A percentile compares a stretch with the other conserved stretches of the same genome.
These are phyloP conservation scores for Helicolenus hilgendorfi DNA, from an alignment of 2,797 vertebrate species.

Conservation along the genomic window DNA sequence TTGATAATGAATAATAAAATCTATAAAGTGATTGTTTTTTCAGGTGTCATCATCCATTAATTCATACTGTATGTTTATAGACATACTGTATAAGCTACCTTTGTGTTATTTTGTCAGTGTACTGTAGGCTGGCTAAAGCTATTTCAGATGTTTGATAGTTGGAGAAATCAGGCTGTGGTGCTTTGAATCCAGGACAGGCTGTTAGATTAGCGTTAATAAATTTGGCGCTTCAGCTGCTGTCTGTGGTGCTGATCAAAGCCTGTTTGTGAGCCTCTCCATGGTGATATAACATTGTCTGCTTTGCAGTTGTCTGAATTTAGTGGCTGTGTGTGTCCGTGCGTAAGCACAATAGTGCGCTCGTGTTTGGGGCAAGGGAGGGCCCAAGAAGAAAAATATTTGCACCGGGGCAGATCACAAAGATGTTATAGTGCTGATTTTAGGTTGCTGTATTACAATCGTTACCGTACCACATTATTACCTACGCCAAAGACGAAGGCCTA, in stretches of 20 bases:
- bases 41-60: too few relatives aligned
- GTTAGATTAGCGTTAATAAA: not conserved
- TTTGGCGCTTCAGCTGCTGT: not conserved
- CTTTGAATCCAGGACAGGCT: not conserved
- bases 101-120: too few relatives aligned
- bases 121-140: not conserved
- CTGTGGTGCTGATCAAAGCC: not conserved
- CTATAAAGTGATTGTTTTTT: too few relatives aligned
- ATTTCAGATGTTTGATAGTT: not conserved
- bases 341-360: not conserved
- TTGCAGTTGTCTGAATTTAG: not conserved
- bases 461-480: not conserved
- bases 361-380: not conserved
- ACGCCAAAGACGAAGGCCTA: too few relatives aligned
- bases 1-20: not conserved
- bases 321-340: not conserved
- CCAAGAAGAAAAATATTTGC: not conserved
- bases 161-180: not conserved
- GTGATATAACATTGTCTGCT: not conserved
- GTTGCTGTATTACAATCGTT: not conserved
- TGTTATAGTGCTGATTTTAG: not conserved
- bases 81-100: too few relatives aligned
- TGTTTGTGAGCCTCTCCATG: not conserved
- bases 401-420: not conserved
- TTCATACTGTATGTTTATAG: too few relatives aligned